Percentiles rank a stretch among this genome's conserved stretches.
Evolutionary conservation across 2,797 vertebrate genomes (phyloP).

Genomic region (Pogoniulus pusillus): DNA sequence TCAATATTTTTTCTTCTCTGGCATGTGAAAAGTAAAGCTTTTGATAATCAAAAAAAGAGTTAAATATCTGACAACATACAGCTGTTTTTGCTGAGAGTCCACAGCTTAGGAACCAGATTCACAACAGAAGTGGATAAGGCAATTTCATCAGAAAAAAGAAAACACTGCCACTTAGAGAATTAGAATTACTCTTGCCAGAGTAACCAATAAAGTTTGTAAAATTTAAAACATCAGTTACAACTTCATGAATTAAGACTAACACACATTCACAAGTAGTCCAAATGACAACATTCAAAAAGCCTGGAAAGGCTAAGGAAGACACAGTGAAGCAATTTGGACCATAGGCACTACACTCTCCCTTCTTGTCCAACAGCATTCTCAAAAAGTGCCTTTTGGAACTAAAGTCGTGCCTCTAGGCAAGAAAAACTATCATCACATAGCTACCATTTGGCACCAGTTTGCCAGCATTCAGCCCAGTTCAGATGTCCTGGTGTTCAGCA

Average conservation of each 20-base stretch:
- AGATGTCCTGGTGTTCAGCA: not conserved
- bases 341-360: not conserved
- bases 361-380: not conserved
- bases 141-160: not conserved
- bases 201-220: not conserved
- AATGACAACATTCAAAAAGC: not conserved
- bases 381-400: not conserved
- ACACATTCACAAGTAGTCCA: not conserved
- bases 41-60: not conserved
- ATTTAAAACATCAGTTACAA: not conserved
- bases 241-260: not conserved
- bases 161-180: not conserved
- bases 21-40: not conserved
- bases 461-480: not conserved
- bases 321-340: not conserved
- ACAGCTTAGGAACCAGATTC: not conserved
- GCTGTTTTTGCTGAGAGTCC: not conserved
- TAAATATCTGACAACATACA: not conserved
- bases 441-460: not conserved
- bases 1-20: not conserved
- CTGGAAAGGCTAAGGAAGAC: not conserved
- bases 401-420: not conserved
- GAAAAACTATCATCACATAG: not conserved
- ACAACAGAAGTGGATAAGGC: not conserved
- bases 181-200: not conserved